Conservation (phyloP, 2,888 invertebrate species). For the Acronicta psi region DNA sequence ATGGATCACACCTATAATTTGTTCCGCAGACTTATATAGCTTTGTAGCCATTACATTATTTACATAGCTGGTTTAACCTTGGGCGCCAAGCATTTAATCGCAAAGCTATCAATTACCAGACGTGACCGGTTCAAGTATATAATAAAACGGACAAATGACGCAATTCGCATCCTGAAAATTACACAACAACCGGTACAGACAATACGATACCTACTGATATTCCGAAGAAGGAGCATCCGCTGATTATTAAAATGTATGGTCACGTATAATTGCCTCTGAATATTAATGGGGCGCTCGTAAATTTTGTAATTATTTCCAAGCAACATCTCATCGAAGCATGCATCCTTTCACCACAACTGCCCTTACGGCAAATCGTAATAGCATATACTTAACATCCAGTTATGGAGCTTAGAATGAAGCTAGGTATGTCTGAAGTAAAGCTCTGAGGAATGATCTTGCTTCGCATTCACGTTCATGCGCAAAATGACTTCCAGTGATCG, state of each 20-base stretch:
- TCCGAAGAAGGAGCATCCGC: constrained; percentile 62
- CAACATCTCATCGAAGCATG: constrained; percentile 50
- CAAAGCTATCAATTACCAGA: constrained; percentile 55
- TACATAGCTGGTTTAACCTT: constrained; percentile 67
- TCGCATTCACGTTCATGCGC: constrained; percentile 53
- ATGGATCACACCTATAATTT: constrained; percentile 65
- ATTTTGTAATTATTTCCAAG: constrained; percentile 60
- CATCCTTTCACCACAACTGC: constrained; percentile 62
- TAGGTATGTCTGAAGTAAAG: constrained; percentile 49
- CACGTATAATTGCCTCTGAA: constrained; percentile 52
- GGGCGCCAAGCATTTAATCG: constrained; percentile 56
- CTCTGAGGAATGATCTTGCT: constrained; percentile 54
- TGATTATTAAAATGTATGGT: constrained; percentile 58
- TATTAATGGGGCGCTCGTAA: constrained; percentile 60
- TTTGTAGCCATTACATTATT: constrained; percentile 55
- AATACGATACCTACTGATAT: constrained; percentile 47
- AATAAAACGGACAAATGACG: constrained; percentile 53
- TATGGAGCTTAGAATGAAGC: constrained; percentile 62
- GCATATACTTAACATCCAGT: constrained; percentile 37
- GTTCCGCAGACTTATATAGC: constrained; percentile 56
- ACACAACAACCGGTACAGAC: constrained; percentile 32
- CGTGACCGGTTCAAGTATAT: constrained; percentile 42
- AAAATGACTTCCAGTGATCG: constrained; percentile 61
- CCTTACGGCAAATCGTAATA: constrained; percentile 31
- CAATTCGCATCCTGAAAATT: constrained; percentile 58